phyloP scores from a whole-genome alignment of 2,888 invertebrate species.

The Drosophila longiperda region DNA sequence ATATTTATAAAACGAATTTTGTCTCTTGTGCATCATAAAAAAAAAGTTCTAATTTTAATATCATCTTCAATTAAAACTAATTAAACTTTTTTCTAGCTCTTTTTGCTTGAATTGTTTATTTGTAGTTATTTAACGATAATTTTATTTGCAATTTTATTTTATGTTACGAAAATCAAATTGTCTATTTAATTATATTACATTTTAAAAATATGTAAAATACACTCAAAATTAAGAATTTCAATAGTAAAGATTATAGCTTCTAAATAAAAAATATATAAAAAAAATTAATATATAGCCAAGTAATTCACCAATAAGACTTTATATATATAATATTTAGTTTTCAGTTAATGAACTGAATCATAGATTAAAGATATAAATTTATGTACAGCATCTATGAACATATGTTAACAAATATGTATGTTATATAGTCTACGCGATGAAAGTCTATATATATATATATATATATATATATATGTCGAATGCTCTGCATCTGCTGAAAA shows the following conservation, averaged over 20 bases:
- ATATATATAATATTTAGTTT: background rate
- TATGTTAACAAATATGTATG: background rate
- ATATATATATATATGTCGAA: background rate
- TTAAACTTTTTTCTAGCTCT: background rate
- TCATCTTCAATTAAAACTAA: background rate
- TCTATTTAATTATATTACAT: too few species aligned
- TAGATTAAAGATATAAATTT: constrained; percentile 16
- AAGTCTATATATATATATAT: constrained; percentile 14
- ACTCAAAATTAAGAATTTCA: background rate
- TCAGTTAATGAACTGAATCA: constrained; percentile 13
- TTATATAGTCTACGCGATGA: constrained; percentile 9
- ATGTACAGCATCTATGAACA: background rate
- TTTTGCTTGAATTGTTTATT: background rate
- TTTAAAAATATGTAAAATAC: background rate
- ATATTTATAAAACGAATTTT: background rate
- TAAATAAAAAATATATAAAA: background rate
- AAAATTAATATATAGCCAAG: background rate
- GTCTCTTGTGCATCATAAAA: background rate
- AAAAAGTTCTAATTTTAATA: background rate
- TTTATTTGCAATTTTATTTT: too few species aligned
- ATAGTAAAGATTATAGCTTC: background rate
- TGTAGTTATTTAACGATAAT: background rate
- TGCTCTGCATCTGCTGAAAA: constrained; percentile 52
- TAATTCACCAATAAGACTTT: background rate
- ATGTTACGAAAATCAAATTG: too few species aligned